Percentiles rank a stretch among this genome's conserved stretches.
Conservation (phyloP, 1,140 invertebrate species). For the Diorhabda carinulata region DNA sequence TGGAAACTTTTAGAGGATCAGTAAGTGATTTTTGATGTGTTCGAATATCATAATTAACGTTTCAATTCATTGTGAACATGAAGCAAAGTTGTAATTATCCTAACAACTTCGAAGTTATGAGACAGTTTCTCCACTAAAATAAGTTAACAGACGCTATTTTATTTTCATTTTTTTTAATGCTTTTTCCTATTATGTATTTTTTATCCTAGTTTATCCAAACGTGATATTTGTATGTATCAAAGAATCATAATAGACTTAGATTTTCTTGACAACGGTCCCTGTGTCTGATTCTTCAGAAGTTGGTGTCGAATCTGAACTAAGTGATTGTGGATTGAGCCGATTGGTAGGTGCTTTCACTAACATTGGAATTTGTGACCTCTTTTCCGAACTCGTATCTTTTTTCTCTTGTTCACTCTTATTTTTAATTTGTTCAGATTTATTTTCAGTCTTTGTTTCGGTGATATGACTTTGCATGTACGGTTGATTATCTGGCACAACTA, state of each 20-base stretch:
- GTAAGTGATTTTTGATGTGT: no score
- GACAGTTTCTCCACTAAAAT: no score
- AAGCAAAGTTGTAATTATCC: no score
- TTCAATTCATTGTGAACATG: no score
- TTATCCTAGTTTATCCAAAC: no score
- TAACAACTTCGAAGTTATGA: no score
- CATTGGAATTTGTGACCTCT: slow-evolving; percentile 40
- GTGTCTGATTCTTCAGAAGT: slow-evolving; percentile 43
- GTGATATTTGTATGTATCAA: no score
- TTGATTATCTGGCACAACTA: slow-evolving; percentile 36
- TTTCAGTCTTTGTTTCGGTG: slow-evolving; percentile 4
- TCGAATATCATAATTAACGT: no score
- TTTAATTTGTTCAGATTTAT: slow-evolving; percentile 8
- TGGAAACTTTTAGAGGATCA: no score
- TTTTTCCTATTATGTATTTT: no score
- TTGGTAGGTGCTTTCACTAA: slow-evolving; percentile 31
- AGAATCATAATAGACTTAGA: background rate
- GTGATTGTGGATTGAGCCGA: slow-evolving; percentile 32
- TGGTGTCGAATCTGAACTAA: slow-evolving; percentile 42
- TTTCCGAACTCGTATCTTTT: slow-evolving; percentile 14
- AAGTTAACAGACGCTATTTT: no score
- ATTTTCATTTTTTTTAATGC: no score
- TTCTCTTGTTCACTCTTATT: slow-evolving; percentile 11
- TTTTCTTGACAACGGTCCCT: slow-evolving; percentile 42
- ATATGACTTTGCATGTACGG: slow-evolving; percentile 20